These are phyloP conservation scores for Ferdinandea cuprea DNA, from an alignment of 2,888 invertebrate genomes.

Conservation along the genomic window DNA sequence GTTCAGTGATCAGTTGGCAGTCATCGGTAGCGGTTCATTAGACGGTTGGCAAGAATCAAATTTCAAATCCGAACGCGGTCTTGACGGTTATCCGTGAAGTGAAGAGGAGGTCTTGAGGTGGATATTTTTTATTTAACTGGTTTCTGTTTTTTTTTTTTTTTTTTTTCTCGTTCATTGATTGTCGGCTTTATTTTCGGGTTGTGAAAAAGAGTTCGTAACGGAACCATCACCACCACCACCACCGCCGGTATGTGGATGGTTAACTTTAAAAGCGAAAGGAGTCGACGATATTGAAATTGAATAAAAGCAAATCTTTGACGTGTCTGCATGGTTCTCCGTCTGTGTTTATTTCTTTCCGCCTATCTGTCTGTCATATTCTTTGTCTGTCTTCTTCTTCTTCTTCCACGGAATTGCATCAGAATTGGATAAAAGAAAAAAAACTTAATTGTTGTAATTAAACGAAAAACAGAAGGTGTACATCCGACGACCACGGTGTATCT, in stretches of 20 bases:
- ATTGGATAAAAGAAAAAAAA: slow-evolving; percentile 26
- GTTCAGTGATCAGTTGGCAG: slow-evolving; percentile 73
- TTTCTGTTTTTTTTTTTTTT: no score
- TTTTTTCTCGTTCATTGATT: no score
- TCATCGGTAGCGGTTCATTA: slow-evolving; percentile 69
- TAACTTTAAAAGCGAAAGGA: slow-evolving; percentile 21
- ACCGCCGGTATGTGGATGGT: slow-evolving; percentile 45
- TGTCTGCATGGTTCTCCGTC: slow-evolving; percentile 11
- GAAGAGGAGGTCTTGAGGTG: slow-evolving; percentile 26
- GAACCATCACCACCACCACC: slow-evolving; percentile 39
- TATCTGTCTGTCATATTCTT: slow-evolving; percentile 28
- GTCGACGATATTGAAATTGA: not conserved
- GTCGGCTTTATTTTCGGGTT: slow-evolving; percentile 10
- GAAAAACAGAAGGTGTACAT: slow-evolving; percentile 48
- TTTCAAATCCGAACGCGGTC: slow-evolving; percentile 5
- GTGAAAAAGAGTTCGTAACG: slow-evolving; percentile 50
- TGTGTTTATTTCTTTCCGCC: not conserved
- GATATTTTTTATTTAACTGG: not conserved
- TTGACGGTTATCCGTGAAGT: slow-evolving; percentile 14
- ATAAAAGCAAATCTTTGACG: slow-evolving; percentile 48
- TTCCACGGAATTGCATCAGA: slow-evolving; percentile 30
- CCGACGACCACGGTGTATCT: slow-evolving; percentile 37
- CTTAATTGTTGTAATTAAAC: slow-evolving; percentile 62
- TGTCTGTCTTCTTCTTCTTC: slow-evolving; percentile 14
- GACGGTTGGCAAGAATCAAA: slow-evolving; percentile 36